phyloP scores from a whole-genome alignment of 64 coral and sea anemone genomes.

The Dendronephthya gigantea region DNA sequence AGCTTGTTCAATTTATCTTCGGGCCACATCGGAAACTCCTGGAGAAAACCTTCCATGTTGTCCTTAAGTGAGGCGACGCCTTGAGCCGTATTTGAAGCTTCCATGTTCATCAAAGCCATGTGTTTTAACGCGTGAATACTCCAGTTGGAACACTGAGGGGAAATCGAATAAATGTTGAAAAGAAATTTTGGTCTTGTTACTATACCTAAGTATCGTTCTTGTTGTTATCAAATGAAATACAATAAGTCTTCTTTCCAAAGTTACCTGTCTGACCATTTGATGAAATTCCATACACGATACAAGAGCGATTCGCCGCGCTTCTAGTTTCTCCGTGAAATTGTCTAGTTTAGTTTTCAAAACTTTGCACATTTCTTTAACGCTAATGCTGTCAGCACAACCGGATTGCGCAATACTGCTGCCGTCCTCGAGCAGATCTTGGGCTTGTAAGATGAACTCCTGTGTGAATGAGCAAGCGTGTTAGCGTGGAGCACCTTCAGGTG shows the following conservation, averaged over 20 bases:
- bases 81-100: conserved; percentile 60
- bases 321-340: conserved; percentile 49
- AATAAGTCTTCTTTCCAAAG: no score
- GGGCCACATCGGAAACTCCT: conserved; percentile 54
- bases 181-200: no score
- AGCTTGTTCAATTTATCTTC: conserved; percentile 66
- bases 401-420: conserved; percentile 67
- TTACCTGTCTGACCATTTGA: conserved; percentile 65
- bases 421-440: conserved; percentile 76
- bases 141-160: conserved; percentile 62
- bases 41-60: conserved; percentile 52
- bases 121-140: conserved; percentile 65
- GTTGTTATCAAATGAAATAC: no score
- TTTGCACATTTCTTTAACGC: conserved; percentile 76
- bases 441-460: conserved; percentile 53
- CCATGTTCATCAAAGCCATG: conserved; percentile 95
- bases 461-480: no score
- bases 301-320: conserved; percentile 51
- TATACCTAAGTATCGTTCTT: not conserved
- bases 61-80: conserved; percentile 55
- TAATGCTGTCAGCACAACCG: conserved; percentile 62
- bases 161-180: no score
- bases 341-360: conserved; percentile 58
- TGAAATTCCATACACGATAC: conserved; percentile 77
- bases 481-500: no score